These are phyloP conservation scores for Fopius arisanus DNA, from an alignment of 1,140 invertebrate genomes.

Conservation along the genomic window DNA sequence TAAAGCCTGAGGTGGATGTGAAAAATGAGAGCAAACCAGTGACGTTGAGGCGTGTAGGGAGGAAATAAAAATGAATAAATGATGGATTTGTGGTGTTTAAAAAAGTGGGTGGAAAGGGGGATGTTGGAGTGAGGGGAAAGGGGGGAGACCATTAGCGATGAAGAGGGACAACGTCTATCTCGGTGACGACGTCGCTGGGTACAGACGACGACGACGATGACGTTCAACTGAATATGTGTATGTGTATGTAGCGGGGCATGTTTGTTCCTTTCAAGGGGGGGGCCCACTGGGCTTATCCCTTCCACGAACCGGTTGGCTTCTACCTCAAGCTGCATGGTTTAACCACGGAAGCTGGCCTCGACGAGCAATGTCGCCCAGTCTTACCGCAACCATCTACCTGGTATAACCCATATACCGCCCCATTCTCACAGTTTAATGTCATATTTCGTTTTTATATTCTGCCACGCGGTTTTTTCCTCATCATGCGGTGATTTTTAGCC, in stretches of 20 bases:
- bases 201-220: background rate
- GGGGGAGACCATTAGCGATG: background rate
- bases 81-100: background rate
- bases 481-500: background rate
- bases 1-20: background rate
- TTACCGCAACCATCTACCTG: conserved; percentile 48
- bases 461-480: background rate
- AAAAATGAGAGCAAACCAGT: background rate
- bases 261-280: background rate
- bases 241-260: conserved; percentile 8
- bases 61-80: background rate
- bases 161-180: background rate
- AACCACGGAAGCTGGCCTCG: conserved; percentile 54
- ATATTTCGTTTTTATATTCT: background rate
- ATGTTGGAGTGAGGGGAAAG: background rate
- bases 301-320: conserved; percentile 15
- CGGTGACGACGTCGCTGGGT: background rate
- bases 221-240: background rate
- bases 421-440: conserved; percentile 7
- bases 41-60: background rate
- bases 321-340: conserved; percentile 20
- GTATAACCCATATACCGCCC: conserved; percentile 23
- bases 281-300: conserved; percentile 13
- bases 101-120: background rate
- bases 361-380: conserved; percentile 54